Base-by-base conservation (phyloP, 2,888 invertebrate species). In the Parnassius orleans region DNA sequence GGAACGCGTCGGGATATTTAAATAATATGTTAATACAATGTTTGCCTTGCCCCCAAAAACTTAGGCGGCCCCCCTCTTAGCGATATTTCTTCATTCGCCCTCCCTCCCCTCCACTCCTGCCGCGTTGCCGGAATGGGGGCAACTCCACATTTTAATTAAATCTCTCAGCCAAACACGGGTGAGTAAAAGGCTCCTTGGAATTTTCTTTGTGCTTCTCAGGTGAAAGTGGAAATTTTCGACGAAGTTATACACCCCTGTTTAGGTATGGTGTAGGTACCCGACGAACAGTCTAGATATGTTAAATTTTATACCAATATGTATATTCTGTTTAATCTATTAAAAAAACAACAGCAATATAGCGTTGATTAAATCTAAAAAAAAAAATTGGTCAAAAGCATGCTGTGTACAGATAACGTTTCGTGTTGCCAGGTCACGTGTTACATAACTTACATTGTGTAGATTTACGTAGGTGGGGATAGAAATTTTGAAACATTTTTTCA, bases 11-110 rank as follows among this genome's bases (percentile, higher is more conserved):
- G 14, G 60, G 72, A 81, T 81, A 87, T 90, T 88, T 89, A 88
- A 89, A 89, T 87, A 87, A 84, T 87, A 90, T 90, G 87, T 83
- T 85, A 89, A 89, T 87, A 85, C 82, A 79, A 79, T 88, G 85
- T 88, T 89, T 86, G 84, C 78, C 71, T 76, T 80, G 74, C 76
- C 82, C 83, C 87, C 85, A 85, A 87, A 86, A 88, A 86, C 83
- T 85, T 83, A 67, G 69, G 68, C 68, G 68, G 71, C 71, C 77
- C 75, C 71, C 68, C 65, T 68, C 68, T 68, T 63, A 65, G 77
- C 77, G 71, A 75, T 86, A 85, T 85, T 85, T 86, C 84, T 83
- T 82, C 83, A 79, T 76, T 76, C 72, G 70, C 71, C 72, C 79
- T 74, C 73, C 66, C 63, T 65, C 64, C 65, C 11, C 19, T 19